Evolutionary conservation across 2,888 invertebrate species (phyloP).

Genomic region (Netelia inedita): DNA sequence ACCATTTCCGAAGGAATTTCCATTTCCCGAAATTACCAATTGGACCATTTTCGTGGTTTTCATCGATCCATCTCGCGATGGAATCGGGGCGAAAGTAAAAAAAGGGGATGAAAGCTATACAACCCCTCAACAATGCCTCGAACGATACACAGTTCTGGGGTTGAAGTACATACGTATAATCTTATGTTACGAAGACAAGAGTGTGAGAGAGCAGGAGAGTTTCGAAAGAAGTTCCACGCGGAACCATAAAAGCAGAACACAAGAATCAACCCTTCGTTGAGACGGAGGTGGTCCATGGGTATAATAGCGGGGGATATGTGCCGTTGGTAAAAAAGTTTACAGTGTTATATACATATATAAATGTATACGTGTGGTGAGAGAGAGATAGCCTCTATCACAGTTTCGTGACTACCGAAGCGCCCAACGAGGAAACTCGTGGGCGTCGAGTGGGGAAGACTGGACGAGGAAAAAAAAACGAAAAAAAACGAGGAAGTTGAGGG

Average conservation of each 20-base stretch:
- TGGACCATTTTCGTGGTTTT: too few species aligned
- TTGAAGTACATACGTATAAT: constrained; percentile 32
- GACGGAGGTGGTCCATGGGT: constrained; percentile 33
- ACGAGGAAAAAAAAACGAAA: constrained; percentile 8
- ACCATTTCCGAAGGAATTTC: too few species aligned
- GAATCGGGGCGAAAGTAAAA: too few species aligned
- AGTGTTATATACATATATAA: constrained; percentile 19
- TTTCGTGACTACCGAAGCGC: constrained; percentile 46
- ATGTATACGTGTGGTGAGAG: not conserved
- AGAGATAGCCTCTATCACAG: constrained; percentile 44
- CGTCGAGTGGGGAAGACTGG: not conserved
- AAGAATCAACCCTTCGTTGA: constrained; percentile 51
- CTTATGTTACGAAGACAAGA: constrained; percentile 12
- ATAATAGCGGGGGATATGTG: not conserved
- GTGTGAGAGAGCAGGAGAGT: constrained; percentile 9
- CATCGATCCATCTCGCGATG: too few species aligned
- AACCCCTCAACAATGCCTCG: too few species aligned
- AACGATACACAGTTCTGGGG: not conserved
- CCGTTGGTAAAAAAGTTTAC: constrained; percentile 51
- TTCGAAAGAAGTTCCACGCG: constrained; percentile 11
- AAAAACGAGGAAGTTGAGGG: not conserved
- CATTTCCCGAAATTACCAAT: too few species aligned
- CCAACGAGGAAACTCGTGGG: constrained; percentile 14
- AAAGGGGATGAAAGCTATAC: too few species aligned
- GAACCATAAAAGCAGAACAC: constrained; percentile 49